Percentiles rank a stretch among this genome's conserved stretches.
Evolutionary conservation across 2,113 vertebrate genomes (phyloP).

Genomic region (Hippocampus barbouri): DNA sequence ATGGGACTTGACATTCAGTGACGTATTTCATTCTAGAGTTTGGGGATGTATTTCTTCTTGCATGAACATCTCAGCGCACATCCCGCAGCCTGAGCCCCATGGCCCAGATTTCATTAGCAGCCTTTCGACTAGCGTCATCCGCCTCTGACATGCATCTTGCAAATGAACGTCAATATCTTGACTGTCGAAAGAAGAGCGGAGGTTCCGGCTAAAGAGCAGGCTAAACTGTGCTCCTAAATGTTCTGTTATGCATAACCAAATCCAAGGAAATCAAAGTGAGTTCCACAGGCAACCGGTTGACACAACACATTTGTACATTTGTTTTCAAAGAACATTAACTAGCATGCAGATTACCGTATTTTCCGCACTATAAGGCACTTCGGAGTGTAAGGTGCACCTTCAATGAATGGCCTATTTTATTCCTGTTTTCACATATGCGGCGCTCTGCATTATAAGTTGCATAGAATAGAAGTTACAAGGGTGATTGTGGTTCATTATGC

Average conservation of each 20-base stretch:
- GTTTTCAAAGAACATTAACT: no score
- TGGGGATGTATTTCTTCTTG: not conserved
- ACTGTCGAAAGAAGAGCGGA: constrained; percentile 29
- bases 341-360: no score
- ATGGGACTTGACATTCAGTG: constrained; percentile 22
- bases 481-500: no score
- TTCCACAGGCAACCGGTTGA: no score
- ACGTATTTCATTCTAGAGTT: not conserved
- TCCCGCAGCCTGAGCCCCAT: constrained; percentile 44
- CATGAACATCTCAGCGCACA: constrained; percentile 34
- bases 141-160: constrained; percentile 66
- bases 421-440: no score
- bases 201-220: constrained; percentile 13
- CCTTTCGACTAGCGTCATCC: constrained; percentile 41
- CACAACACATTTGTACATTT: no score
- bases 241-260: not conserved
- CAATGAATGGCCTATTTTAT: no score
- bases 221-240: not conserved
- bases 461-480: no score
- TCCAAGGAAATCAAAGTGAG: not conserved
- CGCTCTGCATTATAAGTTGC: no score
- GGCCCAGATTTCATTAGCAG: constrained; percentile 64
- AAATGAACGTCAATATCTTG: constrained; percentile 72
- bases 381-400: no score
- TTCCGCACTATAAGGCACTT: no score